These are phyloP conservation scores for Archaeoteleia sp. DNA, from an alignment of 2,888 invertebrate species.

Conservation along the genomic window DNA sequence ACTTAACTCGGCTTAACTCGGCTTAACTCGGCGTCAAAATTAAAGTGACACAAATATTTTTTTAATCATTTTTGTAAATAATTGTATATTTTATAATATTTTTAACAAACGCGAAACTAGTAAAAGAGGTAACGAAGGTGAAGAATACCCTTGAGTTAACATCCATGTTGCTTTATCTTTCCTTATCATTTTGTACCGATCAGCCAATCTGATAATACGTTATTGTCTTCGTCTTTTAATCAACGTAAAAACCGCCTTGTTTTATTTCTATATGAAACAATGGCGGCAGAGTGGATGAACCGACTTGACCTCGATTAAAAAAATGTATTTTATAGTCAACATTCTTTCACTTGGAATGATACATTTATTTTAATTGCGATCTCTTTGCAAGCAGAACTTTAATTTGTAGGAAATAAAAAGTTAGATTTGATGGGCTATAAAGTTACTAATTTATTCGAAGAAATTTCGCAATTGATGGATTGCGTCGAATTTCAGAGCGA, in stretches of 20 bases:
- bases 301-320: too few relatives aligned
- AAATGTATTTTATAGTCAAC: too few relatives aligned
- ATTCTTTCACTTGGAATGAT: too few relatives aligned
- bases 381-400: too few relatives aligned
- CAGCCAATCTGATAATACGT: slow-evolving; percentile 59
- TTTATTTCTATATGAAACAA: slow-evolving; percentile 19
- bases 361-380: too few relatives aligned
- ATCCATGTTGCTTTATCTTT: slow-evolving; percentile 11
- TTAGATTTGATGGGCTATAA: too few relatives aligned
- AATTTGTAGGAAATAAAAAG: too few relatives aligned
- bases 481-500: slow-evolving; percentile 29
- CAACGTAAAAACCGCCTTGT: slow-evolving; percentile 7
- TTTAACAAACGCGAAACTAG: neutral
- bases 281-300: slow-evolving; percentile 1
- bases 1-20: neutral
- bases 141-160: neutral
- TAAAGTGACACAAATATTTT: slow-evolving; percentile 5
- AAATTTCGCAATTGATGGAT: slow-evolving; percentile 8
- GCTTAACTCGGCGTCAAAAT: slow-evolving; percentile 15
- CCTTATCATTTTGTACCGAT: slow-evolving; percentile 17
- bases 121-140: neutral
- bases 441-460: too few relatives aligned
- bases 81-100: neutral
- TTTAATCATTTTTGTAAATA: slow-evolving; percentile 1
- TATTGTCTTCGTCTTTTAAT: slow-evolving; percentile 57